Percentiles rank a stretch among this genome's conserved stretches.
phyloP scores from a whole-genome alignment of 2,113 vertebrate genomes.

The Syngnathus typhle region DNA sequence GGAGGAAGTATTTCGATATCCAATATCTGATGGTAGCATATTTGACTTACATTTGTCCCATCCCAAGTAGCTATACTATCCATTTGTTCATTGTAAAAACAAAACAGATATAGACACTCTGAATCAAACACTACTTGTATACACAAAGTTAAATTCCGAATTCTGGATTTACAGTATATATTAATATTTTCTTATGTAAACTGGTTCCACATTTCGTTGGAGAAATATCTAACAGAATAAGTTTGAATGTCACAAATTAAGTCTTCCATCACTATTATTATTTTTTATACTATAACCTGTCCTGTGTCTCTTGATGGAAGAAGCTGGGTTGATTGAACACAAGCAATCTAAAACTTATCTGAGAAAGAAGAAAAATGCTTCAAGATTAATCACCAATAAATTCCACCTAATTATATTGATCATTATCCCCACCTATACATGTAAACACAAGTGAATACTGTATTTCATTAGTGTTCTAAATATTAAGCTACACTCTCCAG shows the following conservation, averaged over 20 bases:
- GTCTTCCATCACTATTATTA: too few species aligned
- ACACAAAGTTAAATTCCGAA: too few species aligned
- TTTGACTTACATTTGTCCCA: neutral
- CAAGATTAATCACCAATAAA: neutral
- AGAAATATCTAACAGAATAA: too few species aligned
- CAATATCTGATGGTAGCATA: neutral
- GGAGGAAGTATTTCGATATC: neutral
- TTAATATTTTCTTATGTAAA: neutral
- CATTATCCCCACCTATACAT: neutral
- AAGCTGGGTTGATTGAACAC: too few species aligned
- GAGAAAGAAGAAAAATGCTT: too few species aligned
- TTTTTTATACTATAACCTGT: too few species aligned
- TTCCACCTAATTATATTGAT: neutral
- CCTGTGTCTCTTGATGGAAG: too few species aligned
- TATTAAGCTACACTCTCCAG: neutral
- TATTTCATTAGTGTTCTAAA: neutral
- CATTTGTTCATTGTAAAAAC: neutral
- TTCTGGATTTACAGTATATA: too few species aligned
- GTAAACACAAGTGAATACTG: neutral
- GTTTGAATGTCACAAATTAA: too few species aligned
- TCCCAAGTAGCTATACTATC: neutral
- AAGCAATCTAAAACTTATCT: too few species aligned
- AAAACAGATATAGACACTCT: neutral
- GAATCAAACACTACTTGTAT: too few species aligned
- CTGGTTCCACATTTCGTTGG: neutral